Evolutionary conservation across 2,888 invertebrate species (phyloP), one percentile per base, ranked within the genome.

Genomic region (Caenorhabditis sinica): DNA sequence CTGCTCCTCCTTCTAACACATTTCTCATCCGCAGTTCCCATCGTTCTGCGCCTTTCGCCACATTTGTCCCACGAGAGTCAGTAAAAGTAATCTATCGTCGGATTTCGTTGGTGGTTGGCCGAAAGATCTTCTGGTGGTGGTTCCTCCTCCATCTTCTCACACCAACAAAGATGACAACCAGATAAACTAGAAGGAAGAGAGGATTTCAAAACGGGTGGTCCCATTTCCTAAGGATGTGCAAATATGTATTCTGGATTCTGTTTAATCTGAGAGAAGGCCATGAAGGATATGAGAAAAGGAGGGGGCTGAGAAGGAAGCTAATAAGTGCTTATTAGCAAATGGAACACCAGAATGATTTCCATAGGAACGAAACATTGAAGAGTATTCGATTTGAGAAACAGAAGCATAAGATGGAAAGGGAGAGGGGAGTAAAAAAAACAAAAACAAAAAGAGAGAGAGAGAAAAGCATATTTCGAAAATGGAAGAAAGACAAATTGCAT

Each of bases 1-100:
- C 36, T 51, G 15, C 20, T 61, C 20, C 36, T 36, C 33, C 40
- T 40, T 13, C 63, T 74, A 74, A 74, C 74, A 40, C 51, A 63
- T 74, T 73, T 58, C 43, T 61, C 58, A 58, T 61, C 25, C 49
- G 49, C 61, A 74, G 65, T 65, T 66, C 68, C 68, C 76, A 76
- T 69, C 69, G 69, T 61, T 77, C 65, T n/a, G 40, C 75, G 75
- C 66, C 61, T 51, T 71, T 77, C 77, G 69, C 53, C 77, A 77
- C 77, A 77, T 77, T 69, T 77, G 69, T 77, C 77, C 77, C 71
- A 33, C 61, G 77, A 77, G 77, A 77, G 69, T 53, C 53, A 53
- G 69, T 71, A 71, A 63, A 77, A 71, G 77, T 71, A 77, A 71
- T 71, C 76, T 60, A 76, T 76, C 74, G 74, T 56, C 43, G 30